Evolutionary conservation across 2,113 vertebrate species (phyloP).

Genomic region (Tonatia bakeri): DNA sequence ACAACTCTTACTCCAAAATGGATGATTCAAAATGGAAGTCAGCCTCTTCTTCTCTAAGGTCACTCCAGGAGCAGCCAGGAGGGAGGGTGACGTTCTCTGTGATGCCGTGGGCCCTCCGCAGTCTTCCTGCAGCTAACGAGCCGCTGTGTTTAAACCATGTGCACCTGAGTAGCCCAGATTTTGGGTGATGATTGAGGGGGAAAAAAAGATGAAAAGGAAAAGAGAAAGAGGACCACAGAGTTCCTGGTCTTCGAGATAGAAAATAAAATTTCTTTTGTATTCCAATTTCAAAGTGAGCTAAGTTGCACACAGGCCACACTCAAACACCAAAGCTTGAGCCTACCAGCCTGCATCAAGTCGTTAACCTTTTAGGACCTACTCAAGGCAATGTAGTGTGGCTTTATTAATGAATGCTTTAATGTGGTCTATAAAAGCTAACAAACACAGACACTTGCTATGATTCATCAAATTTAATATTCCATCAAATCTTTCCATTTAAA

Average conservation of each 20-base stretch:
- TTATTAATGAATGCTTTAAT: constrained; percentile 84
- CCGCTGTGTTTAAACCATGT: background rate
- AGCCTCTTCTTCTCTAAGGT: constrained; percentile 6
- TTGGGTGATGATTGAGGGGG: background rate
- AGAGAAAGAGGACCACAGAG: background rate
- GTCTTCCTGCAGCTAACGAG: background rate
- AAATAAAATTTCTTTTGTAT: constrained; percentile 69
- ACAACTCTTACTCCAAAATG: background rate
- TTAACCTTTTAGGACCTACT: constrained; percentile 84
- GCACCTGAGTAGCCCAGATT: background rate
- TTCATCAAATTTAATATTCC: constrained; percentile 84
- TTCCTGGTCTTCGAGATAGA: background rate
- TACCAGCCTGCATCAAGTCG: constrained; percentile 75
- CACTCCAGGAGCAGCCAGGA: background rate
- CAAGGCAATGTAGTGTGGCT: constrained; percentile 81
- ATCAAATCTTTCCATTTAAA: constrained; percentile 79
- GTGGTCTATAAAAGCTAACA: constrained; percentile 80
- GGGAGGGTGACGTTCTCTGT: background rate
- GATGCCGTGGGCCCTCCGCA: background rate
- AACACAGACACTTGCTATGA: constrained; percentile 77
- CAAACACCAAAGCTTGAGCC: constrained; percentile 68
- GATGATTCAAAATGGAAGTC: background rate
- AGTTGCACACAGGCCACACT: constrained; percentile 63
- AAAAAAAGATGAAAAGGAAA: background rate
- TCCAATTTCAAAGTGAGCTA: constrained; percentile 68